Base-by-base conservation (phyloP, 92 coral and sea anemone genomes). In the Actinostola sp. region DNA sequence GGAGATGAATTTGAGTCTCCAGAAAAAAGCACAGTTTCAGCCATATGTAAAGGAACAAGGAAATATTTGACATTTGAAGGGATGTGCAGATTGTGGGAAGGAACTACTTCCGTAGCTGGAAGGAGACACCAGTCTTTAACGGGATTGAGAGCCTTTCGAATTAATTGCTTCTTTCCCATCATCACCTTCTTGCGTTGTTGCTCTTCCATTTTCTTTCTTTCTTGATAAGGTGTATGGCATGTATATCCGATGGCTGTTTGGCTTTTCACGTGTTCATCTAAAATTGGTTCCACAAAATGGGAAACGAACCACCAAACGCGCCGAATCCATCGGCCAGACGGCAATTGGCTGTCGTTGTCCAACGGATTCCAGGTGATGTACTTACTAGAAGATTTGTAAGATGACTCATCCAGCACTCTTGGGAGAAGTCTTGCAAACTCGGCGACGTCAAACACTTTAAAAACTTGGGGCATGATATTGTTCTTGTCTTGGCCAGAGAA, bases 121-220 rank as follows among this genome's bases (percentile, higher is more conserved):
- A 89, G 24, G 58, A 89, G 75, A 52, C 91, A 73, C 91, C 91
- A 89, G 13, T 81, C 72, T 0, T 17, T 61, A 8, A 89, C 74
- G 2, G 88, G 88, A 2, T 64, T 16, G 1, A 89, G 64, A 23
- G 72, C 25, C 16, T 19, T 70, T 34, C 20, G 9, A 3, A 71
- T 64, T 0, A 52, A 24, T 11, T 50, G 31, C 59, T 26, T 43
- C 75, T 59, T 63, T 50, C 52, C 75, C 14, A 42, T 21, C 24
- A 25, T 11, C 43, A 31, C 61, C 14, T 56, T 60, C 0, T 29
- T 35, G 9, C 62, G 20, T 60, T 29, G 14, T 46, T 27, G 55
- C 46, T 41, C 34, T 46, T 29, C 43, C 49, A 5, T 53, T 3
- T 39, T 14, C 8, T n/a, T n/a, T 8, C 6, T 19, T 33, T 23